These are phyloP conservation scores for Spatulosminthurus flaviceps DNA, from an alignment of 2,888 invertebrate species.

Conservation along the genomic window DNA sequence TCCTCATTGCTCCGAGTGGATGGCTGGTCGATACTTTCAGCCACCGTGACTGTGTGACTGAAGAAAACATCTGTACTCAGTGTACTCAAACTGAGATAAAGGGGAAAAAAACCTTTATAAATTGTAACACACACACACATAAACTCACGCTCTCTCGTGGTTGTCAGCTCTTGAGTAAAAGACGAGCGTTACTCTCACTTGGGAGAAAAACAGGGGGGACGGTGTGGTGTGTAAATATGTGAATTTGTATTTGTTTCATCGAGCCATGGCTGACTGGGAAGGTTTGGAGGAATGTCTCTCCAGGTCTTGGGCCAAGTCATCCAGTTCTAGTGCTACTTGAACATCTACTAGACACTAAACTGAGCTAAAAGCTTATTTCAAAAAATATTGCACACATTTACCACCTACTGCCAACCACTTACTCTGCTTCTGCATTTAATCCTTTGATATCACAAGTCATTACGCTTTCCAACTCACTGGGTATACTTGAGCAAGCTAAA, in stretches of 20 bases:
- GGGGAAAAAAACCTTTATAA: no score
- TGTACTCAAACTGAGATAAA: no score
- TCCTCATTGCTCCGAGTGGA: conserved; percentile 23
- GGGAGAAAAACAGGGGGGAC: neutral
- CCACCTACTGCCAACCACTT: no score
- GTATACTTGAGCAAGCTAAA: neutral
- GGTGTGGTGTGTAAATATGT: no score
- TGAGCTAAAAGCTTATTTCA: neutral
- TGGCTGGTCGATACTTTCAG: conserved; percentile 25
- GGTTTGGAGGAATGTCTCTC: neutral
- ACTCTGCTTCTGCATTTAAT: neutral
- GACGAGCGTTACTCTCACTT: neutral
- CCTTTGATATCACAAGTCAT: neutral
- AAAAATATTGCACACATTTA: neutral
- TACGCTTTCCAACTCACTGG: neutral
- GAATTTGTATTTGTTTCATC: no score
- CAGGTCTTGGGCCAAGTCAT: neutral
- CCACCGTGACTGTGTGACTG: conserved; percentile 30
- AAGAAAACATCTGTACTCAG: conserved; percentile 21
- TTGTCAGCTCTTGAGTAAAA: neutral
- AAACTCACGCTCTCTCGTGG: no score
- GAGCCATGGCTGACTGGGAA: conserved; percentile 12
- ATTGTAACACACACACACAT: no score
- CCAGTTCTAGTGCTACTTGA: neutral
- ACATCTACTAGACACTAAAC: neutral